phyloP scores from a whole-genome alignment of 2,888 invertebrate species.

The Mimachlamys varia region DNA sequence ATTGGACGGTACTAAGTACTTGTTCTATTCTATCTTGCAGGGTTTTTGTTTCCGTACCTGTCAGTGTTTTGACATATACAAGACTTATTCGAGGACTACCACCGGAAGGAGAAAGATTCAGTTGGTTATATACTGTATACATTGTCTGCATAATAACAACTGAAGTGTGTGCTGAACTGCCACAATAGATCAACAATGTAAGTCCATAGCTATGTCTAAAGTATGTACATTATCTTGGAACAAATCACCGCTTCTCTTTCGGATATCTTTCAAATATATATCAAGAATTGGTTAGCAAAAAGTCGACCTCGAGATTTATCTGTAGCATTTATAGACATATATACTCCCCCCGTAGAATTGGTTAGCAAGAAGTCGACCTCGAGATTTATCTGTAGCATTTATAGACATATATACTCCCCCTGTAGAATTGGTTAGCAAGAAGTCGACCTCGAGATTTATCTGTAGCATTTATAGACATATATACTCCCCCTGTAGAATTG shows the following conservation, averaged over 20 bases:
- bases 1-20: too few relatives aligned
- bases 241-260: background rate
- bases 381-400: background rate
- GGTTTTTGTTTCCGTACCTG: too few relatives aligned
- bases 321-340: background rate
- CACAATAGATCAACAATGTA: background rate
- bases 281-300: background rate
- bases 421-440: background rate
- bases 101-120: background rate
- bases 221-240: background rate
- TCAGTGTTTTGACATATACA: background rate
- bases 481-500: too few relatives aligned
- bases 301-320: background rate
- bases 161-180: background rate
- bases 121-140: background rate
- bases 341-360: background rate
- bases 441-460: background rate
- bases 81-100: background rate
- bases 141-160: background rate
- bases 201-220: background rate
- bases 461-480: background rate
- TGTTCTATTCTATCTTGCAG: too few relatives aligned
- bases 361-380: background rate
- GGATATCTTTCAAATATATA: constrained; percentile 14
- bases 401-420: too few relatives aligned